Base-by-base conservation (phyloP, 2,888 invertebrate species). In the Halictus quadricinctus region DNA sequence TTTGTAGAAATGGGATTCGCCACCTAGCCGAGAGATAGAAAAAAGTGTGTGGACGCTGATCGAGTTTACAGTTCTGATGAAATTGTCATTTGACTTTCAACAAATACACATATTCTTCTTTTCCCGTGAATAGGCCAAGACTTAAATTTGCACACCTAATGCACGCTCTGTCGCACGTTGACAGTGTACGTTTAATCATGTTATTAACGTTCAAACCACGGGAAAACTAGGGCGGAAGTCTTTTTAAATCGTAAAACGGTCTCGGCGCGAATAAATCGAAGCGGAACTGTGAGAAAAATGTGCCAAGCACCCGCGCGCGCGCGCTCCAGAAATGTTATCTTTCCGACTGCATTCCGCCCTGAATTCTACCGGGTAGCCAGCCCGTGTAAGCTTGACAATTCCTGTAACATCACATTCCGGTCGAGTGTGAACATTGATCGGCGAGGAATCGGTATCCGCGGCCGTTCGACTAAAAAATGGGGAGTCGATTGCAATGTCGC, bases 321-420 rank as follows among this genome's bases (percentile, higher is more conserved):
- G 5, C n/a, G 74, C 50, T 78, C 43, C 77, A 74, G 78, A 78
- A 81, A 81, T n/a, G 54, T 79, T 84, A 84, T 82, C 84, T 66
- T 58, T 58, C 54, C 36, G 54, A 50, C 76, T 2, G 48, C 83
- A 79, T 84, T 84, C 84, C 78, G 21, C 12, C 54, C 48, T 75
- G 83, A 84, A 84, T 84, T 84, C 84, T 72, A 82, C 78, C 54
- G 75, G 82, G 4, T 79, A 58, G 25, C 74, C 60, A 64, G 29
- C 82, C 66, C n/a, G 54, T n/a, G 54, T 77, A 72, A 84, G 82
- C 73, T 82, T 70, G 75, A 41, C 25, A 81, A 81, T 84, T 81
- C 25, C 18, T 50, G 74, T 75, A 74, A 84, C 82, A 84, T 78
- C 77, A 43, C 72, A 64, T 15, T 66, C 25, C 64, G 50, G 69